A percentile compares a stretch with the other conserved stretches of the same genome.
phyloP scores from a whole-genome alignment of 2,888 invertebrate genomes.

The Miltochrista miniata region DNA sequence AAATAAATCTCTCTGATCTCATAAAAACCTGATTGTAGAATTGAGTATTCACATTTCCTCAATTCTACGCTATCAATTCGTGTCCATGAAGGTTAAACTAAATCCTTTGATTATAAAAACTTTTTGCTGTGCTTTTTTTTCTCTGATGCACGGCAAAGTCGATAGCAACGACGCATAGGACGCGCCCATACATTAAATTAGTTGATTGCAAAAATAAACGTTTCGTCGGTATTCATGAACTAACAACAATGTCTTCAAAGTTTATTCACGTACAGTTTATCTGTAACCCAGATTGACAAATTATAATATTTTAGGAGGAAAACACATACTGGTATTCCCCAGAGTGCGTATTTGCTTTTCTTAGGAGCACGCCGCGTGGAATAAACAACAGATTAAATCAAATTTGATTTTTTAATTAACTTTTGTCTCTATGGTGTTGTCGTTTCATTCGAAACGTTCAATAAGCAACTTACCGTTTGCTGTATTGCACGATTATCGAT shows the following conservation, averaged over 20 bases:
- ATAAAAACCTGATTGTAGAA: constrained; percentile 15
- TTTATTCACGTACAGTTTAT: not conserved
- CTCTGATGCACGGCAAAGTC: too few species aligned
- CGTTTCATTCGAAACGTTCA: not conserved
- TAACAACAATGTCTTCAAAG: too few species aligned
- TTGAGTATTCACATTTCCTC: constrained; percentile 30
- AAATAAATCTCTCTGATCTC: constrained; percentile 22
- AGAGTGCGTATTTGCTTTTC: not conserved
- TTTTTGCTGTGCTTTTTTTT: not conserved
- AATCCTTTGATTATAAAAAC: constrained; percentile 22
- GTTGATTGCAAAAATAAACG: too few species aligned
- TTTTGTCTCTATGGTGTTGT: not conserved
- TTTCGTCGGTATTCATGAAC: too few species aligned
- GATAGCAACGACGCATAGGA: too few species aligned
- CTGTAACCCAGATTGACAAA: not conserved
- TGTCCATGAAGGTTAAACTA: constrained; percentile 24
- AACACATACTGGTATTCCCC: not conserved
- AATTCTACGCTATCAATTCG: constrained; percentile 26
- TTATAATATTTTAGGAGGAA: not conserved
- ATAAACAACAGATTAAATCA: not conserved
- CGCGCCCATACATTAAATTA: too few species aligned
- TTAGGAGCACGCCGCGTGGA: not conserved
- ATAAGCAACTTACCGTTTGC: not conserved
- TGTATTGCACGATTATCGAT: not conserved
- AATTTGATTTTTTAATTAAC: not conserved